Percentiles rank a stretch among this genome's conserved stretches.
Conservation (phyloP, 2,113 vertebrate genomes). For the Archilochus colubris region DNA sequence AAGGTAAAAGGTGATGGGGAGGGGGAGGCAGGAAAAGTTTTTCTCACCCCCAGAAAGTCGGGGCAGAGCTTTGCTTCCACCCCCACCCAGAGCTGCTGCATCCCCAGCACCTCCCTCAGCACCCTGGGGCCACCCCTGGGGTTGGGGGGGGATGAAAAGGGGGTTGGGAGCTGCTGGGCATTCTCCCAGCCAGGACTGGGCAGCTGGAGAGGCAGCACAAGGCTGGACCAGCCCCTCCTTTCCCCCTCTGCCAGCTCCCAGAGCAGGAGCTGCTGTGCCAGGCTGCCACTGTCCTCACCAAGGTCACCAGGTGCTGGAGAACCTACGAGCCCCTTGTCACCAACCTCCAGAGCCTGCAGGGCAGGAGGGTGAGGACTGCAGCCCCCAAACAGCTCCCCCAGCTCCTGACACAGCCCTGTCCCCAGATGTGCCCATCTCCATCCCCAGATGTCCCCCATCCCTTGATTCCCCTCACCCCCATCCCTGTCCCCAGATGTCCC, state of each 20-base stretch:
- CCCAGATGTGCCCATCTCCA: too few relatives aligned
- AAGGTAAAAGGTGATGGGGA: background rate
- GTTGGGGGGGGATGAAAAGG: too few relatives aligned
- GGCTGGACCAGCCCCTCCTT: accelerated
- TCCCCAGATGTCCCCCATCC: accelerated
- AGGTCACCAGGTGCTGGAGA: background rate
- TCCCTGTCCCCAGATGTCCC: accelerated
- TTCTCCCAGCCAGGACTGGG: background rate
- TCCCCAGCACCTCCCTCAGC: too few relatives aligned
- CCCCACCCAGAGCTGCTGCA: too few relatives aligned
- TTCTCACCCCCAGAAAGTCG: too few relatives aligned
- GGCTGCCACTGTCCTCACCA: background rate
- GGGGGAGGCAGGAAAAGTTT: background rate
- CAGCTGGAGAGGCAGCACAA: background rate
- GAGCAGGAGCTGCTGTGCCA: slow-evolving; percentile 42
- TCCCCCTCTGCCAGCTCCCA: background rate
- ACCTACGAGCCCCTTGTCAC: background rate
- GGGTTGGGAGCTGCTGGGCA: too few relatives aligned
- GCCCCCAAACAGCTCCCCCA: too few relatives aligned
- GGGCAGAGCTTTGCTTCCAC: too few relatives aligned
- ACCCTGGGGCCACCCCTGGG: too few relatives aligned
- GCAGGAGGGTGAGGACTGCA: background rate
- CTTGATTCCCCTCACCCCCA: background rate
- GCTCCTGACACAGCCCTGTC: accelerated
- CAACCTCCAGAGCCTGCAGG: background rate